These are phyloP conservation scores for Halocaridina rubra DNA, from an alignment of 2,888 invertebrate species.

Conservation along the genomic window DNA sequence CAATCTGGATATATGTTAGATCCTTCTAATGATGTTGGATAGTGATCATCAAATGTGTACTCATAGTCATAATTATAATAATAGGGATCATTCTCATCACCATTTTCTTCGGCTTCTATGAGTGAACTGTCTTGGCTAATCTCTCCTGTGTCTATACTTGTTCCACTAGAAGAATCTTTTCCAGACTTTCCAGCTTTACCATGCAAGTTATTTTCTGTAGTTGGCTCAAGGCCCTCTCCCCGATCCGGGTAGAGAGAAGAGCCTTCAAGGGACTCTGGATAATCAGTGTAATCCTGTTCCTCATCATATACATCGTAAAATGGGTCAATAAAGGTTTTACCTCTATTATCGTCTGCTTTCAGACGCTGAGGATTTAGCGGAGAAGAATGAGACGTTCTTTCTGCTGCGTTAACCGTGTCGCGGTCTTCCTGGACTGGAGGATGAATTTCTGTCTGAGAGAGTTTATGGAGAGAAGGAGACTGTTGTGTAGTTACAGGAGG, in stretches of 20 bases:
- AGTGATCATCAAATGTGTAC: conserved; percentile 4
- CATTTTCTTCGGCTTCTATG: too few relatives aligned
- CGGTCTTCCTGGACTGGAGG: too few relatives aligned
- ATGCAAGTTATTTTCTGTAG: too few relatives aligned
- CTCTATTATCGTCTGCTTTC: neutral
- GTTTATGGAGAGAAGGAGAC: too few relatives aligned
- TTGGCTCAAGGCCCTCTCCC: too few relatives aligned
- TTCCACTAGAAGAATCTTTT: neutral
- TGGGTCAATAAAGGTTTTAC: neutral
- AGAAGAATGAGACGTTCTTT: too few relatives aligned
- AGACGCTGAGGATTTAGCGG: too few relatives aligned
- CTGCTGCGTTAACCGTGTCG: too few relatives aligned
- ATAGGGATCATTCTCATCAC: neutral
- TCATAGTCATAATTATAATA: neutral
- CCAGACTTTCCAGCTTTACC: neutral
- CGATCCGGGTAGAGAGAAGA: neutral
- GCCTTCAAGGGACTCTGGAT: too few relatives aligned
- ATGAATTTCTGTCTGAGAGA: too few relatives aligned
- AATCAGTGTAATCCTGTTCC: neutral
- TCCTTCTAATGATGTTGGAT: neutral
- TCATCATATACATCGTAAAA: neutral
- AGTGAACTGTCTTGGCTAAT: too few relatives aligned
- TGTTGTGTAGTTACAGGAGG: neutral
- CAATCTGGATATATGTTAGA: neutral
- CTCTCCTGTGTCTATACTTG: neutral